Percentiles rank a stretch among this genome's conserved stretches.
These are phyloP conservation scores for Polyodon spathula DNA, from an alignment of 2,113 vertebrate genomes.

Conservation along the genomic window DNA sequence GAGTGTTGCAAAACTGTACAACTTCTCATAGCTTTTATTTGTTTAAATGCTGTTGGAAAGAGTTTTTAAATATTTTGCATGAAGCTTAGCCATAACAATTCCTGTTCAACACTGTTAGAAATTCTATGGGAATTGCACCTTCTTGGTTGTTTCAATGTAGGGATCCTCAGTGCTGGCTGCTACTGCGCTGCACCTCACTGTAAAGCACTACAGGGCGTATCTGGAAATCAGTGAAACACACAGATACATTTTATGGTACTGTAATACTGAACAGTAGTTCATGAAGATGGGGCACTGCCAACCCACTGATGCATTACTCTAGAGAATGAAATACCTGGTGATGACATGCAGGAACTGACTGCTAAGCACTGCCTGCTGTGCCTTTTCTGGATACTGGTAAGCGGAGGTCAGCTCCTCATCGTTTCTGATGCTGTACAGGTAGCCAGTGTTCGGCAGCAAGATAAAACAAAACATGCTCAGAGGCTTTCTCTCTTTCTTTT, in stretches of 20 bases:
- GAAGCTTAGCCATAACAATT: too few relatives aligned
- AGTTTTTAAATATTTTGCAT: too few relatives aligned
- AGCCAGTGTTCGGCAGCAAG: conserved; percentile 79
- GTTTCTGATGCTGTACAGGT: conserved; percentile 76
- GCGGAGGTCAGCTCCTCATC: conserved; percentile 73
- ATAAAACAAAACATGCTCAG: conserved; percentile 87
- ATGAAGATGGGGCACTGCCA: neutral
- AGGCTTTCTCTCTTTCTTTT: conserved; percentile 37
- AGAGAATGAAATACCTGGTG: conserved; percentile 61
- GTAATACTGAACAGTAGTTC: neutral
- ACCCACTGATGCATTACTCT: neutral
- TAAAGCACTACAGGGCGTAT: conserved; percentile 83
- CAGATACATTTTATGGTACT: too few relatives aligned
- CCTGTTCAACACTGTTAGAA: too few relatives aligned
- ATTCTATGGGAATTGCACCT: conserved; percentile 47
- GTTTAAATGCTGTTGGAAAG: too few relatives aligned
- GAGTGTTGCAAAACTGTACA: too few relatives aligned
- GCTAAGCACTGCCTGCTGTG: conserved; percentile 75
- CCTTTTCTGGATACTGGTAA: conserved; percentile 87
- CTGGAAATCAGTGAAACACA: conserved; percentile 39
- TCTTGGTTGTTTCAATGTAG: conserved; percentile 75
- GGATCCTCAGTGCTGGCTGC: conserved; percentile 76
- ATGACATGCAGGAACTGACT: conserved; percentile 81
- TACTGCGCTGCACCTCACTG: conserved; percentile 79
- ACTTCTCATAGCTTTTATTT: too few relatives aligned